A percentile compares a stretch with the other conserved stretches of the same genome.
Conservation (phyloP, 2,888 invertebrate genomes). For the Drosophila helvetica region DNA sequence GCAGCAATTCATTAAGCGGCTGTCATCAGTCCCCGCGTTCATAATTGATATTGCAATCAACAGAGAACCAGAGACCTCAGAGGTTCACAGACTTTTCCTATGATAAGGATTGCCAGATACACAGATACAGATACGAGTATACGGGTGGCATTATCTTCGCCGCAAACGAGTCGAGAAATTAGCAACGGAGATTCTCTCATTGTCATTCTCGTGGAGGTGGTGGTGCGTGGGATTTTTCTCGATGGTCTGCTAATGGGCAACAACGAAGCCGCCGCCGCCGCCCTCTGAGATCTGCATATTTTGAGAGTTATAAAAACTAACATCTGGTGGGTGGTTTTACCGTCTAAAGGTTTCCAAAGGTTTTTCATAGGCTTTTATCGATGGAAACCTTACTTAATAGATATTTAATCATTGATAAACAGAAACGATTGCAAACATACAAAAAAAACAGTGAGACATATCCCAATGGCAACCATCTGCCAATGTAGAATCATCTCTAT, state of each 20-base stretch:
- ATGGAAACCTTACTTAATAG: background rate
- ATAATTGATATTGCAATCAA: slow-evolving; percentile 46
- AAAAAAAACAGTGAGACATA: no score
- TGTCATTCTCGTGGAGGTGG: slow-evolving; percentile 35
- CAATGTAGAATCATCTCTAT: background rate
- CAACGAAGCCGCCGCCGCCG: background rate
- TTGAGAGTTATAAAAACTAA: background rate
- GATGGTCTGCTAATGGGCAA: slow-evolving; percentile 51
- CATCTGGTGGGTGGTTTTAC: background rate
- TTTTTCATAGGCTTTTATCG: no score
- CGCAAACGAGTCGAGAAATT: slow-evolving; percentile 48
- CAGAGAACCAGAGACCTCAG: background rate
- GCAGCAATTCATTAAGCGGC: slow-evolving; percentile 57
- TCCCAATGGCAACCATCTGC: no score
- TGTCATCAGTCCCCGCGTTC: slow-evolving; percentile 38
- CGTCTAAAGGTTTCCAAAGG: background rate
- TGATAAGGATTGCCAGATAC: background rate
- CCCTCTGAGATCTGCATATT: background rate
- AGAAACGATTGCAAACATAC: no score
- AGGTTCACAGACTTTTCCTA: background rate
- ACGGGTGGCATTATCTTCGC: slow-evolving; percentile 14
- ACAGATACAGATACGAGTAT: background rate
- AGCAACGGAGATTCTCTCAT: slow-evolving; percentile 37
- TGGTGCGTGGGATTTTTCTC: slow-evolving; percentile 17
- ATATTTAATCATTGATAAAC: background rate